A percentile compares a stretch with the other conserved stretches of the same genome.
Conservation (phyloP, 2,113 vertebrate genomes). For the Ailurus styani region DNA sequence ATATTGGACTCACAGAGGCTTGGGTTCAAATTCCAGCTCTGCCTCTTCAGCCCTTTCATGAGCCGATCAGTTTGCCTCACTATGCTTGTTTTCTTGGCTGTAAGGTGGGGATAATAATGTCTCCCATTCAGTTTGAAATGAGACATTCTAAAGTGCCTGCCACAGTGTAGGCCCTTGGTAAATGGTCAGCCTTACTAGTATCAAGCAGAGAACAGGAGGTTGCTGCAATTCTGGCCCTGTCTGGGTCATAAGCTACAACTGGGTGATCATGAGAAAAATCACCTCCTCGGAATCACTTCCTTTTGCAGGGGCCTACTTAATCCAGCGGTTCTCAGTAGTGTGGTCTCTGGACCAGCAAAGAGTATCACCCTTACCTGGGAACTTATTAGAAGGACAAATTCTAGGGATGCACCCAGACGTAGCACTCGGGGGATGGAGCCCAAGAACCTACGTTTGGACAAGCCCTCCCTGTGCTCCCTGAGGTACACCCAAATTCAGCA, state of each 20-base stretch:
- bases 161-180: not conserved
- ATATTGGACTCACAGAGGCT: not conserved
- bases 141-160: not conserved
- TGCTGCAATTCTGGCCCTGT: not conserved
- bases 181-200: slow-evolving; percentile 11
- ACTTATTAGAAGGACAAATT: not conserved
- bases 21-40: not conserved
- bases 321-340: not conserved
- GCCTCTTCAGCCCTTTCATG: not conserved
- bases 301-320: not conserved
- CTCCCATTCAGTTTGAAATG: not conserved
- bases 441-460: not conserved
- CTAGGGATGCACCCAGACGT: not conserved
- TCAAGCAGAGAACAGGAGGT: not conserved
- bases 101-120: not conserved
- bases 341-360: not conserved
- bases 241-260: not conserved
- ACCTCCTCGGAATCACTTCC: not conserved
- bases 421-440: not conserved
- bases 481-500: not conserved
- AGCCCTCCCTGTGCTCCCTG: not conserved
- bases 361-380: not conserved
- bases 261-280: not conserved
- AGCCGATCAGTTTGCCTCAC: not conserved
- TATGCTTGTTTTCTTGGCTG: not conserved